Percentiles rank a stretch among this genome's conserved stretches.
phyloP scores from a whole-genome alignment of 2,888 invertebrate species.

The Melangyna quadrimaculata region DNA sequence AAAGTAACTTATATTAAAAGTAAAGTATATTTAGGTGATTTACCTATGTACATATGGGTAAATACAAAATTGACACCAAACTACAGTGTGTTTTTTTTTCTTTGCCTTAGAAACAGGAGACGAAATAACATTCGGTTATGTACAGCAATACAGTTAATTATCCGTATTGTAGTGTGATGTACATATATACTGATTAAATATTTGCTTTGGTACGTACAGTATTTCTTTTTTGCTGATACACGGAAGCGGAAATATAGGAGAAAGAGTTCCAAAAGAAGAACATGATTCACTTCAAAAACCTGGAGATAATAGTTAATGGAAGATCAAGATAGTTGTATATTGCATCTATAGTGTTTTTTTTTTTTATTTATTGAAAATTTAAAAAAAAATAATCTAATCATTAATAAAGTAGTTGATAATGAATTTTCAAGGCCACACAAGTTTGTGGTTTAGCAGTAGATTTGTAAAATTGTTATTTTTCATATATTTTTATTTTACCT shows the following conservation, averaged over 20 bases:
- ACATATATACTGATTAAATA: slow-evolving; percentile 62
- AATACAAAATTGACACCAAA: slow-evolving; percentile 6
- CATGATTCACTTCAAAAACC: background rate
- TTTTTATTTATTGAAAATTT: background rate
- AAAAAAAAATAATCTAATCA: too few species aligned
- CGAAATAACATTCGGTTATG: slow-evolving; percentile 8
- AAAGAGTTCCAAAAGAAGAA: background rate
- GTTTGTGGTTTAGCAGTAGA: too few species aligned
- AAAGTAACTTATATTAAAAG: background rate
- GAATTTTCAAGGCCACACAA: background rate
- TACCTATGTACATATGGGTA: background rate
- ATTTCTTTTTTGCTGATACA: slow-evolving; percentile 26
- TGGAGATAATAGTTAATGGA: background rate
- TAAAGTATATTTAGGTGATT: background rate
- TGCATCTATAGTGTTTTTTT: background rate
- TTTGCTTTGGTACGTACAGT: slow-evolving; percentile 42
- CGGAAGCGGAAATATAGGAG: slow-evolving; percentile 13
- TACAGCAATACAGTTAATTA: slow-evolving; percentile 50
- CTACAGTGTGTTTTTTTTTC: background rate
- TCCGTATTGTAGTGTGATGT: slow-evolving; percentile 50
- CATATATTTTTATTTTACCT: too few species aligned
- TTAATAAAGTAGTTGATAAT: background rate
- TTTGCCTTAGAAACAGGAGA: background rate
- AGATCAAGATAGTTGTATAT: background rate
- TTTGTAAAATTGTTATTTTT: too few species aligned